These are phyloP conservation scores for Drosophila borborema DNA, from an alignment of 2,888 invertebrate species.

Conservation along the genomic window DNA sequence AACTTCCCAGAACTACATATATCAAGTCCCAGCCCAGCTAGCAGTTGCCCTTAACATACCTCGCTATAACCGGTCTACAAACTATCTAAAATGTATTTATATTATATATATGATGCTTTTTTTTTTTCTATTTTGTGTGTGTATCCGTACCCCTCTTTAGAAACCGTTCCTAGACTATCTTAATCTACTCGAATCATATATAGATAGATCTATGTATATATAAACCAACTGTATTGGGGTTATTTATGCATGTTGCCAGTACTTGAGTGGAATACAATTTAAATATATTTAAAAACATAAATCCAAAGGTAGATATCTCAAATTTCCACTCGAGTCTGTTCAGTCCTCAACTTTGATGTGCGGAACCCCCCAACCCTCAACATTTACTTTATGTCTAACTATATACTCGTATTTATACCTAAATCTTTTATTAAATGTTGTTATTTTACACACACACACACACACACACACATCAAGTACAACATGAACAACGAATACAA, in stretches of 20 bases:
- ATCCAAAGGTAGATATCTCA: background rate
- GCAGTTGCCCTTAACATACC: slow-evolving; percentile 1
- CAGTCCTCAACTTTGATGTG: slow-evolving; percentile 21
- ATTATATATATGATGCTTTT: slow-evolving; percentile 10
- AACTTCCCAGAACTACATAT: background rate
- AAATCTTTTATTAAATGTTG: slow-evolving; percentile 51
- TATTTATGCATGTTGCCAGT: slow-evolving; percentile 43
- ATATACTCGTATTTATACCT: slow-evolving; percentile 29
- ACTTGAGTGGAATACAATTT: slow-evolving; percentile 19
- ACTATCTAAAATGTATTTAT: slow-evolving; percentile 6
- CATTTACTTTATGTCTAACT: slow-evolving; percentile 17
- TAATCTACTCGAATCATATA: slow-evolving; percentile 5
- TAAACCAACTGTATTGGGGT: slow-evolving; percentile 28
- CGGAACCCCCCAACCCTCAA: slow-evolving; percentile 3
- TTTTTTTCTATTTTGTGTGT: slow-evolving; percentile 4
- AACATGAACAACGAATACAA: slow-evolving; percentile 43
- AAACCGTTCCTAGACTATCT: slow-evolving; percentile 26
- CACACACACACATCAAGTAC: slow-evolving; percentile 22
- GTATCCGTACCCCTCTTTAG: slow-evolving; percentile 5
- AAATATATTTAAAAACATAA: background rate
- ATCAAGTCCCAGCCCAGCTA: background rate
- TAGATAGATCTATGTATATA: slow-evolving; percentile 5
- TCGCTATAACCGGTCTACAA: slow-evolving; percentile 20
- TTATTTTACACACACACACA: slow-evolving; percentile 36
- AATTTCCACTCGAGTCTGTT: slow-evolving; percentile 30